These are phyloP conservation scores for Anadara kagoshimensis DNA, from an alignment of 1,140 invertebrate species.

Conservation along the genomic window DNA sequence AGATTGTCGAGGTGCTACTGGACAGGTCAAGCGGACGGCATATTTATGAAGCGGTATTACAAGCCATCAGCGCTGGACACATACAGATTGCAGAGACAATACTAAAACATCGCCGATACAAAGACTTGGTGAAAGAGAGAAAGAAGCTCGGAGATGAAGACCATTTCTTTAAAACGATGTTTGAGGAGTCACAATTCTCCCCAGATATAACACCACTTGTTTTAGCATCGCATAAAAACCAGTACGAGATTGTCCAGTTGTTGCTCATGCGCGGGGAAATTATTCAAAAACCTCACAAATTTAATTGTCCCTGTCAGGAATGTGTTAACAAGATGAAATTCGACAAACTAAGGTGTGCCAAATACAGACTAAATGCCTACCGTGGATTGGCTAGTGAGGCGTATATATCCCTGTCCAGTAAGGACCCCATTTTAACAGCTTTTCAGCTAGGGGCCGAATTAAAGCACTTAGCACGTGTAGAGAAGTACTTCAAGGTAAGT, in stretches of 20 bases:
- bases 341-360: slow-evolving; percentile 65
- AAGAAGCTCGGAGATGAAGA: slow-evolving; percentile 56
- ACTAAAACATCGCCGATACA: slow-evolving; percentile 67
- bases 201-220: slow-evolving; percentile 71
- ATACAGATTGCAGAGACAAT: slow-evolving; percentile 70
- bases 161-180: slow-evolving; percentile 58
- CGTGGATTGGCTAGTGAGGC: slow-evolving; percentile 71
- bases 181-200: slow-evolving; percentile 61
- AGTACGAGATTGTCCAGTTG: slow-evolving; percentile 71
- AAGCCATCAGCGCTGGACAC: slow-evolving; percentile 69
- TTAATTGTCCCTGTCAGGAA: slow-evolving; percentile 77
- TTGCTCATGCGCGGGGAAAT: slow-evolving; percentile 65
- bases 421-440: slow-evolving; percentile 80
- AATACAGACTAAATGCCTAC: slow-evolving; percentile 71
- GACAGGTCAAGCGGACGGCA: slow-evolving; percentile 60
- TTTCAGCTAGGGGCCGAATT: slow-evolving; percentile 79
- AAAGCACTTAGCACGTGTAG: slow-evolving; percentile 59
- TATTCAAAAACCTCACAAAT: slow-evolving; percentile 77
- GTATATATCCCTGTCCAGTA: slow-evolving; percentile 80
- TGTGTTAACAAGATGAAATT: slow-evolving; percentile 74
- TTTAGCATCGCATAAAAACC: slow-evolving; percentile 68
- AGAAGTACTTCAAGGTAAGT: slow-evolving; percentile 76
- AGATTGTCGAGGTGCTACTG: slow-evolving; percentile 62
- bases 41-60: slow-evolving; percentile 68
- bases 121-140: slow-evolving; percentile 59